Evolutionary conservation across 2,888 invertebrate genomes (phyloP), one percentile per base, ranked within the genome.

Genomic region (Lasioglossum leucozonium): DNA sequence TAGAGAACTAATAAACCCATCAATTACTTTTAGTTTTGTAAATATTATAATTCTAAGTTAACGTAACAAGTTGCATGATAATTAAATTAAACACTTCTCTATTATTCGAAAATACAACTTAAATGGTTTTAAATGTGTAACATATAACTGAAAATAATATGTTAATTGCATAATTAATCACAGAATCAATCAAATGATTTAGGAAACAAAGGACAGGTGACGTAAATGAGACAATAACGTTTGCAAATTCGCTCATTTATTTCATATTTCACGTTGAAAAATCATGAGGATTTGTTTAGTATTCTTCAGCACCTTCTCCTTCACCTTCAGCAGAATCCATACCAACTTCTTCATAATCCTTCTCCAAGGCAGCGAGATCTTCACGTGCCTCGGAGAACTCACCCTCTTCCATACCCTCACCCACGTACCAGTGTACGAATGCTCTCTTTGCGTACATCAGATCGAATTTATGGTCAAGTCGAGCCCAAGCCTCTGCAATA

Each of bases 401-500:
- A 92, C 97, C 96, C 95, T 98, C 98, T 95, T 98, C 98, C 97
- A 97, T 97, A 96, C 97, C 97, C 95, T 97, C 97, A 91, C 98
- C 97, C 89, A 97, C 97, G 95, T 98, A 98, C 99, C 99, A 99
- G 95, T 99, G 99, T 85, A 99, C 99, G 96, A 99, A 99, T 84
- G 99, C 99, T 92, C 99, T 97, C 96, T 99, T 99, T 95, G 99
- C 98, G 96, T 98, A 99, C 98, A 99, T 99, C 88, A 99, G 96
- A 95, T 99, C 99, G 95, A 99, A 98, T 96, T 99, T 99, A 96
- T 98, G 98, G 96, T 99, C 98, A 86, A 99, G 96, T 93, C 99
- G 97, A 40, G 98, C 98, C 99, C 99, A 99, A 65, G 99, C 99
- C 95, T 99, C 99, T 26, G 98, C 98, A 95, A 99, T 99, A 92